Percentiles rank a stretch among this genome's conserved stretches.
These are phyloP conservation scores for Leucophenga varia DNA, from an alignment of 1,140 invertebrate genomes.

Conservation along the genomic window DNA sequence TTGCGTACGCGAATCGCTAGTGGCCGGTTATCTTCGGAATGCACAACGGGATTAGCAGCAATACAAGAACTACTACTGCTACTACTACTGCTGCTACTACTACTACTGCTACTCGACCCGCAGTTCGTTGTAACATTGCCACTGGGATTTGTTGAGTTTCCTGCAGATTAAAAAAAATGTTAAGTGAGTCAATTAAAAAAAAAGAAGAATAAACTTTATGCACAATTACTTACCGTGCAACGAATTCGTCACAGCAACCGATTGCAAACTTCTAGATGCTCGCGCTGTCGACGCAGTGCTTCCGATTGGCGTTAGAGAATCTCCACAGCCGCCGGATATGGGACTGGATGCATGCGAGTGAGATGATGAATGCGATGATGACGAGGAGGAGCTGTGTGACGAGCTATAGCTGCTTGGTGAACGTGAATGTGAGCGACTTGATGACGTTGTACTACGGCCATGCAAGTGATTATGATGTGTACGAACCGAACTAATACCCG, in stretches of 20 bases:
- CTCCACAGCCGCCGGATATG: slow-evolving; percentile 44
- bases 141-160: slow-evolving; percentile 52
- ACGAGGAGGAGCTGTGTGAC: slow-evolving; percentile 51
- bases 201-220: background rate
- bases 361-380: slow-evolving; percentile 52
- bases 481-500: slow-evolving; percentile 3
- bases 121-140: slow-evolving; percentile 31
- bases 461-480: slow-evolving; percentile 36
- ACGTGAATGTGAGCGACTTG: slow-evolving; percentile 60
- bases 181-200: background rate
- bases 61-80: slow-evolving; percentile 40
- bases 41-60: slow-evolving; percentile 56
- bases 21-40: slow-evolving; percentile 72
- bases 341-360: slow-evolving; percentile 55
- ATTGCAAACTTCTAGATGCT: slow-evolving; percentile 29
- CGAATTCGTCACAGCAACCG: slow-evolving; percentile 37
- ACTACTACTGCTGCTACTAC: slow-evolving; percentile 37
- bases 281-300: slow-evolving; percentile 2
- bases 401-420: slow-evolving; percentile 56
- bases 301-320: slow-evolving; percentile 23
- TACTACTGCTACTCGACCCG: slow-evolving; percentile 47
- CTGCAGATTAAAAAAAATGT: slow-evolving; percentile 14
- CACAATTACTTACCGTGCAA: background rate
- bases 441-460: slow-evolving; percentile 56
- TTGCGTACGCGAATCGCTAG: slow-evolving; percentile 91